Conservation (phyloP, 1,140 invertebrate genomes). For the Aphidius ervi region DNA sequence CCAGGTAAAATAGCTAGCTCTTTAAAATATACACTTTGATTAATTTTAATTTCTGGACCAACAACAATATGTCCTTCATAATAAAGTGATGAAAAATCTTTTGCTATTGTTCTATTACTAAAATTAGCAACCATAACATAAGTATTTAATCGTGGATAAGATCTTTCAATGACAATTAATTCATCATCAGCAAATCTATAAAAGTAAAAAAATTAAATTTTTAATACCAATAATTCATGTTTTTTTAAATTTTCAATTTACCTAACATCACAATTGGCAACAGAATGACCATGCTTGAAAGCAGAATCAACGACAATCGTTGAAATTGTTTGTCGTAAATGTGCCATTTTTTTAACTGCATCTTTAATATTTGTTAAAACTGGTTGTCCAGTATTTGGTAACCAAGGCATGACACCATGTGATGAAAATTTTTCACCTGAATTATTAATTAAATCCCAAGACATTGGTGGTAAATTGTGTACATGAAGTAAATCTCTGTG, state of each 20-base stretch:
- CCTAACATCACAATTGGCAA: constrained; percentile 63
- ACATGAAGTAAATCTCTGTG: constrained; percentile 60
- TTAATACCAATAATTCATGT: too few species aligned
- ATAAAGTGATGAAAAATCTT: constrained; percentile 69
- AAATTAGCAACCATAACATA: constrained; percentile 71
- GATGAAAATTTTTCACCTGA: constrained; percentile 48
- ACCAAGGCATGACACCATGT: constrained; percentile 57
- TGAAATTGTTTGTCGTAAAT: constrained; percentile 58
- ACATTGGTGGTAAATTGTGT: constrained; percentile 65
- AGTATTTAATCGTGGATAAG: constrained; percentile 70
- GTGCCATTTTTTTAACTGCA: constrained; percentile 55
- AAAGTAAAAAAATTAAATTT: constrained; percentile 4
- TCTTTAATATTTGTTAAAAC: constrained; percentile 49
- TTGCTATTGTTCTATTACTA: constrained; percentile 55
- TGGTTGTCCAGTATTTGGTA: constrained; percentile 49
- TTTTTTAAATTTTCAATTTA: constrained; percentile 24
- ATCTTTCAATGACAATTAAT: constrained; percentile 68
- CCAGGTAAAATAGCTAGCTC: constrained; percentile 58
- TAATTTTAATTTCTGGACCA: constrained; percentile 55
- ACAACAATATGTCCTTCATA: constrained; percentile 72
- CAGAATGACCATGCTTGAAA: constrained; percentile 58
- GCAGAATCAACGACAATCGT: constrained; percentile 68
- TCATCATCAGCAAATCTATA: constrained; percentile 57
- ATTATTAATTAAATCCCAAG: constrained; percentile 47
- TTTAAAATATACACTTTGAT: constrained; percentile 65